Base-by-base conservation (phyloP, 1,140 invertebrate genomes). In the Piezodorus guildinii region DNA sequence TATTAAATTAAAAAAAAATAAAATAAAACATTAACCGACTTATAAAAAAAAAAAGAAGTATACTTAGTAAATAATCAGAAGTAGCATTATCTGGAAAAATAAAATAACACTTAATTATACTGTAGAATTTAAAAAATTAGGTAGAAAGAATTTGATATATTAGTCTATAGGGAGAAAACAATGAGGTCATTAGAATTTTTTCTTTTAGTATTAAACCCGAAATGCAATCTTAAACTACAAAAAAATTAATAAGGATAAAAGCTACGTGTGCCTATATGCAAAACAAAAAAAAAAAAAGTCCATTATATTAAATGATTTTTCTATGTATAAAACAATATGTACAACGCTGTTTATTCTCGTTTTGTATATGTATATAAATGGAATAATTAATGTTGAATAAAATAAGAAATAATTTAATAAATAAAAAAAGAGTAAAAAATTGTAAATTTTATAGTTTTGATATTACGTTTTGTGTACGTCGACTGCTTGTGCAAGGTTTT, bases 381-480 rank as follows among this genome's bases (percentile, higher is more conserved):
- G 23, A 56, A 56, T 56, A 39, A 39, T 39, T 56, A 39, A 39
- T 39, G 34, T 39, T 39, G 12, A 39, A 39, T 39, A 39, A 30
- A 30, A 39, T 6, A 30, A 30, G 3, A 30, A 30, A n/a, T n/a
- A n/a, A n/a, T n/a, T n/a, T n/a, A n/a, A n/a, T n/a, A n/a, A n/a
- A n/a, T n/a, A n/a, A n/a, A 30, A 30, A 30, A 30, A 30, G 30
- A 30, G 9, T 21, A 56, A 56, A 23, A 56, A 23, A 56, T 56
- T 56, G 52, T 56, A 56, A 56, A 56, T 21, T 56, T 56, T 56
- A 56, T 56, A 56, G 52, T 56, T 56, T 56, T 56, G 52, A 56
- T 56, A 56, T 56, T 56, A 56, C 52, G 46, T 56, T 56, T 56
- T 56, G 23, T 56, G 52, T 56, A 56, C 17, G 52, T 23, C 23